Conservation (phyloP, 1,140 invertebrate genomes). For the Bombus impatiens region DNA sequence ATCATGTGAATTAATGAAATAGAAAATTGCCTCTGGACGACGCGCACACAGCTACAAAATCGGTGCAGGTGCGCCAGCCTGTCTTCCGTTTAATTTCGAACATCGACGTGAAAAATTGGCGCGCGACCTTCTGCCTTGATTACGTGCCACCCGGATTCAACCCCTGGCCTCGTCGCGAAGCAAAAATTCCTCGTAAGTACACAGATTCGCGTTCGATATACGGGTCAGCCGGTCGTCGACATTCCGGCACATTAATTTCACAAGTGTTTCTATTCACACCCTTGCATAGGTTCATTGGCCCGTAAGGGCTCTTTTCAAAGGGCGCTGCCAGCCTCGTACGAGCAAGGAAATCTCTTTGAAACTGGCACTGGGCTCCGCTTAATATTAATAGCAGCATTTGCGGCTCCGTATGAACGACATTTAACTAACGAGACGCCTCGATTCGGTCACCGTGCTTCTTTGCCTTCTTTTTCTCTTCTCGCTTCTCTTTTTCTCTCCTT, state of each 20-base stretch:
- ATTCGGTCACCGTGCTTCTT: conserved; percentile 28
- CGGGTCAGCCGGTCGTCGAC: conserved; percentile 68
- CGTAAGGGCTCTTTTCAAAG: conserved; percentile 67
- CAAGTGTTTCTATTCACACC: conserved; percentile 71
- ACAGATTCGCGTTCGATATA: conserved; percentile 48
- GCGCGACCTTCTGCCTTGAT: not conserved
- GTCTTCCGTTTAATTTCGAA: conserved; percentile 1
- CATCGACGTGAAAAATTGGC: conserved; percentile 13
- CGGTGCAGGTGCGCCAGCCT: too few relatives aligned
- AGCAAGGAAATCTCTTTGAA: conserved; percentile 62
- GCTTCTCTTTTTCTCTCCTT: not conserved
- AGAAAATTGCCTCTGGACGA: conserved; percentile 5
- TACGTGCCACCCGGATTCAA: not conserved
- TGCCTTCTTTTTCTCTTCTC: too few relatives aligned
- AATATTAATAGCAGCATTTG: conserved; percentile 74
- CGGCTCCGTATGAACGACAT: conserved; percentile 58
- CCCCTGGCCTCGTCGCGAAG: not conserved
- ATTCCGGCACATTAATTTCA: conserved; percentile 71
- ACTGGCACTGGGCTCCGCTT: conserved; percentile 54
- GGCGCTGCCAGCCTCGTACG: conserved; percentile 35
- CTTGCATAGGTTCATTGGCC: conserved; percentile 62
- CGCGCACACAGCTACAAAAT: not conserved
- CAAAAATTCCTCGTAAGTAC: conserved; percentile 20
- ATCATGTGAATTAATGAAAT: conserved; percentile 25
- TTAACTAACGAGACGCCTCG: conserved; percentile 65